Base-by-base conservation (phyloP, 2,797 vertebrate species). In the Scarus forsteni region DNA sequence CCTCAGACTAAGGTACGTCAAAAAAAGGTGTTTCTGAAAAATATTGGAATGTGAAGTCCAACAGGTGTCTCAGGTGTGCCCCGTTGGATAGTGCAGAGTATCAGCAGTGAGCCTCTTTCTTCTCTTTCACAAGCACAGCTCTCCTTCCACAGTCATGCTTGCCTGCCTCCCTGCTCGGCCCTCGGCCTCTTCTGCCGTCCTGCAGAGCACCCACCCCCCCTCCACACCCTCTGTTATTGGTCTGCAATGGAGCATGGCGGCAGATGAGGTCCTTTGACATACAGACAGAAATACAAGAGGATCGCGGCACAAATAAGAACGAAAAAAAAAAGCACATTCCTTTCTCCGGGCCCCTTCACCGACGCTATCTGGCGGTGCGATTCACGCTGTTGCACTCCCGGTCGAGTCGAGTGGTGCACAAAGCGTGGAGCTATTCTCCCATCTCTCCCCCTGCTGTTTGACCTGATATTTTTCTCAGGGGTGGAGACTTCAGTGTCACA, bases 181-280 rank as follows among this genome's bases (percentile, higher is more conserved):
- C 46, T 69, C 68, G 60, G 35, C 50, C 27, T 54, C 50, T 60
- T 35, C 16, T 27, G 40, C 27, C 18, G 1, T 53, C 59, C 48
- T 56, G n/a, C 5, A 12, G 42, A 51, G 57, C 5, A 2, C 8
- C 54, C 3, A 62, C 73, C 38, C 68, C 57, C 55, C 7, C 75
- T 79, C 76, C 59, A 79, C 39, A 60, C 60, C 75, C 74, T 12
- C 56, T 79, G 81, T 81, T 86, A 86, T 86, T 86, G 88, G 76
- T 87, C 82, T 89, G 89, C 86, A 86, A 60, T 83, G 81, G 76
- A 90, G 86, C 89, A 82, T 85, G 85, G 87, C 83, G 39, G 75
- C 79, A 85, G 80, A 88, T 87, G 84, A 89, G 89, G 73, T 87
- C 85, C 85, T 89, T 80, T 84, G 87, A 86, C 71, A 82, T 59